Evolutionary conservation across 2,113 vertebrate species (phyloP).

Genomic region (Bujurquina vittata): DNA sequence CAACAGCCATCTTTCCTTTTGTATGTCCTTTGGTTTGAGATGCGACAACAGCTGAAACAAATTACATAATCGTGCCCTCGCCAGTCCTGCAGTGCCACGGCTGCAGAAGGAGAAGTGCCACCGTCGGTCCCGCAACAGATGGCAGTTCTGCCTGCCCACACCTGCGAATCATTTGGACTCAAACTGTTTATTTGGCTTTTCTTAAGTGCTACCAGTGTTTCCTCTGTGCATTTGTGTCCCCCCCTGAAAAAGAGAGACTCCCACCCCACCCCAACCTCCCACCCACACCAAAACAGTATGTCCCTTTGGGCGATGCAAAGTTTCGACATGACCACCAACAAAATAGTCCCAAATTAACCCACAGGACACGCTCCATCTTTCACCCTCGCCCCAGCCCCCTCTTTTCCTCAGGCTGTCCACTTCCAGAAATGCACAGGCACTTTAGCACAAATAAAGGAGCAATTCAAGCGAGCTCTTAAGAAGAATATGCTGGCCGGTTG

Average conservation of each 20-base stretch:
- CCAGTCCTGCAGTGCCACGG: conserved; percentile 60
- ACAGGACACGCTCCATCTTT: conserved; percentile 58
- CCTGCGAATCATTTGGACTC: conserved; percentile 86
- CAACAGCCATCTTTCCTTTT: conserved; percentile 26
- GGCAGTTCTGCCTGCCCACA: conserved; percentile 74
- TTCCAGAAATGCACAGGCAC: conserved; percentile 57
- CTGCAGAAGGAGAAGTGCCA: conserved; percentile 65
- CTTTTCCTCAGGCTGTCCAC: conserved; percentile 56
- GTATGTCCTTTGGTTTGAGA: conserved; percentile 60
- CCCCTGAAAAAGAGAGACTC: conserved; percentile 50
- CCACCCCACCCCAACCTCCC: conserved; percentile 18
- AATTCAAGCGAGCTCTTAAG: conserved; percentile 54
- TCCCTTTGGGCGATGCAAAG: conserved; percentile 58
- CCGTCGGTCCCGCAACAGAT: conserved; percentile 66
- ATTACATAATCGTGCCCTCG: conserved; percentile 77
- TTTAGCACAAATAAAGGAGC: conserved; percentile 61
- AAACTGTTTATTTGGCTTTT: conserved; percentile 84
- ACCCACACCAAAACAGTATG: conserved; percentile 36
- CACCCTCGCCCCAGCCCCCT: conserved; percentile 11
- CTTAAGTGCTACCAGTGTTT: conserved; percentile 84
- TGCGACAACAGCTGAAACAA: conserved; percentile 76
- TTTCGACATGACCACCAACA: conserved; percentile 70
- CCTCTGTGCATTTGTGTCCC: conserved; percentile 76
- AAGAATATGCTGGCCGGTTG: conserved; percentile 44
- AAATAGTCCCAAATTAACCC: conserved; percentile 68